phyloP scores from a whole-genome alignment of 2,797 vertebrate species.

The Clarias pachynema region DNA sequence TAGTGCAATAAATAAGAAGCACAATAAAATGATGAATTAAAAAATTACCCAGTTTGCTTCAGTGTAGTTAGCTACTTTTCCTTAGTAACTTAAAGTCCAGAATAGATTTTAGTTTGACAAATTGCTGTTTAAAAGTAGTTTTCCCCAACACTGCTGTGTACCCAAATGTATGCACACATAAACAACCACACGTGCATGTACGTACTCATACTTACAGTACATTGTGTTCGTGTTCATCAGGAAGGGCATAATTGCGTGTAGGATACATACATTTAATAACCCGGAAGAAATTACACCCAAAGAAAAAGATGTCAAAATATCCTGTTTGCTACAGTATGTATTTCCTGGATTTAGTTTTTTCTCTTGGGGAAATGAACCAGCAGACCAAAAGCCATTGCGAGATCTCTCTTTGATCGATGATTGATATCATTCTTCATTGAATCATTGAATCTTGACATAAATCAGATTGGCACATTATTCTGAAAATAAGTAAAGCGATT shows the following conservation, averaged over 20 bases:
- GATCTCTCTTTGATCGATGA: not conserved
- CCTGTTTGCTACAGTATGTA: not conserved
- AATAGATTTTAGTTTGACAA: not conserved
- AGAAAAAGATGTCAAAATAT: conserved; percentile 49
- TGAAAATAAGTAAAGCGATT: too few species aligned
- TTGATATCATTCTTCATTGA: not conserved
- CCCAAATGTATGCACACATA: not conserved
- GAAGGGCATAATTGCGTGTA: conserved; percentile 43
- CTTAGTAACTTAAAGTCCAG: not conserved
- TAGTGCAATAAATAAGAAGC: not conserved
- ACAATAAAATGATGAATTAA: not conserved
- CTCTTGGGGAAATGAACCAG: conserved; percentile 15
- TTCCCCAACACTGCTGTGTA: not conserved
- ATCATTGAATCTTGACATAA: not conserved
- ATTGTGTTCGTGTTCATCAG: conserved; percentile 26
- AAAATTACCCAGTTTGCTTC: not conserved
- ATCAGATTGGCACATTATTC: not conserved
- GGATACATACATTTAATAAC: conserved; percentile 35
- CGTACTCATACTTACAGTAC: not conserved
- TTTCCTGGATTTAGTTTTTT: conserved; percentile 20
- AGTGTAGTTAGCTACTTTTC: not conserved
- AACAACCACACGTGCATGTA: conserved; percentile 1
- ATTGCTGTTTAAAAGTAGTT: too few species aligned
- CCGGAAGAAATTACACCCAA: conserved; percentile 54
- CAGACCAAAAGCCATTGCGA: not conserved